phyloP scores from a whole-genome alignment of 30 jellyfish, hydroid and myxozoan species.

The Chironex yamaguchii region DNA sequence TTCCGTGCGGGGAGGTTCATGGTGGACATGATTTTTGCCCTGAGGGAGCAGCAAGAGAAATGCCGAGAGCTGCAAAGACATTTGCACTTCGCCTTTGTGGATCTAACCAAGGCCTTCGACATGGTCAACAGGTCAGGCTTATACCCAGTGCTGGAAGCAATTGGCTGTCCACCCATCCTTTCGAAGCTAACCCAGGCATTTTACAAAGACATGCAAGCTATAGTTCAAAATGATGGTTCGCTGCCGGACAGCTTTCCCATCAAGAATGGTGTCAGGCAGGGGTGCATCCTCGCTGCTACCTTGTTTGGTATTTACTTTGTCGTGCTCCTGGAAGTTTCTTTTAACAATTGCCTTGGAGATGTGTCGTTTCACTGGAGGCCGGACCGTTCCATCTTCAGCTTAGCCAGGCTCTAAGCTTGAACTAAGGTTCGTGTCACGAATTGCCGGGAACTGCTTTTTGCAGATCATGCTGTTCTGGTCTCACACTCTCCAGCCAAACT shows the following conservation, averaged over 20 bases:
- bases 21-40: conserved; percentile 17
- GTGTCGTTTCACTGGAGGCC: neutral
- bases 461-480: conserved; percentile 1
- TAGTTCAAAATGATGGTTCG: neutral
- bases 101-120: conserved; percentile 22
- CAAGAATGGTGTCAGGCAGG: neutral
- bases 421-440: neutral
- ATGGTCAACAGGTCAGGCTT: neutral
- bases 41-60: conserved; percentile 23
- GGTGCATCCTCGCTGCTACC: conserved; percentile 12
- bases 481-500: conserved; percentile 4
- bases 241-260: conserved; percentile 3
- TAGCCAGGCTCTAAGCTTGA: too few species aligned
- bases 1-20: neutral
- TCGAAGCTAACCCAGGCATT: neutral
- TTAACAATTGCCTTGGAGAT: too few species aligned
- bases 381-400: neutral
- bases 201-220: neutral
- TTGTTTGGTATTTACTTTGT: conserved; percentile 6
- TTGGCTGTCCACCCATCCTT: neutral
- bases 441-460: neutral
- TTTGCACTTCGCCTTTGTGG: neutral
- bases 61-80: conserved; percentile 11
- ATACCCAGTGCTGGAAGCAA: neutral
- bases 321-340: too few species aligned